Evolutionary conservation across 2,888 invertebrate species (phyloP), one percentile per base, ranked within the genome.

Genomic region (Drosophila stalkeri): DNA sequence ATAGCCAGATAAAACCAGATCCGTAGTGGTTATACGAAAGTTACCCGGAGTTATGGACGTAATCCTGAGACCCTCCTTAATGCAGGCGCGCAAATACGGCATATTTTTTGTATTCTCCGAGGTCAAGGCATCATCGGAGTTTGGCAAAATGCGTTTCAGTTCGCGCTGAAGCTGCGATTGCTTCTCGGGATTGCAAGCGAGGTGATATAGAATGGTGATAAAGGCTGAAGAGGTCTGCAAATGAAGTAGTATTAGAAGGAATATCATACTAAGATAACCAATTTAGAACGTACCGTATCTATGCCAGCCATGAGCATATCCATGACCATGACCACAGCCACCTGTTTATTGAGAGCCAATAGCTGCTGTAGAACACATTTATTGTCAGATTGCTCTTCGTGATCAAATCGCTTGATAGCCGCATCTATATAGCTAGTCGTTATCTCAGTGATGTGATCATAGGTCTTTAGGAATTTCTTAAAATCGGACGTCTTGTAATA

Each of bases 221-320:
- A 91, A 80, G 4, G 88, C 86, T 3, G 92, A 89, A 0, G 92
- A 87, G 0, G 92, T 91, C 92, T 92, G 68, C 94, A 87, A 90
- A 9, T 2, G 44, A 12, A 18, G 3, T 7, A 14, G 14, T 9
- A 8, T n/a, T 4, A 14, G 0, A 1, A 41, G 16, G 39, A 16
- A 6, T 16, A 9, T 60, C 14, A 23, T 14, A 2, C 1, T 2
- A 5, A 4, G 23, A 31, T 27, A 14, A 0, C 3, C 1, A 14
- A 20, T 16, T 2, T 3, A 20, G 0, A 16, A 0, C 23, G 1
- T 92, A 97, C 96, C 77, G 96, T 96, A 89, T 96, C 96, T 41
- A 96, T 94, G 72, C 96, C 96, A 54, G 95, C 96, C 72, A 95
- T 93, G 14, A 96, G 81, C 96, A 96, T 95, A 90, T 96, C 96